phyloP scores from a whole-genome alignment of 2,888 invertebrate species.

The Apotomis capreana region DNA sequence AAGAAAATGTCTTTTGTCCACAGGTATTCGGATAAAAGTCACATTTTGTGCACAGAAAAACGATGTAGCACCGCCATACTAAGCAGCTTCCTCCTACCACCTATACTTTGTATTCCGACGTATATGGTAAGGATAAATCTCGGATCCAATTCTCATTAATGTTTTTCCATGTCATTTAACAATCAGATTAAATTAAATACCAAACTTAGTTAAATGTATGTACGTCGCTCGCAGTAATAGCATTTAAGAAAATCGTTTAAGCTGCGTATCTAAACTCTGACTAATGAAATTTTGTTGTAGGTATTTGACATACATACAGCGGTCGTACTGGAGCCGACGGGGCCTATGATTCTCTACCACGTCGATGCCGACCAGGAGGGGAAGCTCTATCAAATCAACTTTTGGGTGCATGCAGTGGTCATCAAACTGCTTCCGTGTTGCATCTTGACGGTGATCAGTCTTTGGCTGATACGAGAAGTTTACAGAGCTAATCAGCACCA shows the following conservation, averaged over 20 bases:
- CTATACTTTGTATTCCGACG: constrained; percentile 92
- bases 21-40: constrained; percentile 91
- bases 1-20: constrained; percentile 41
- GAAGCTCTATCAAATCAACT: constrained; percentile 87
- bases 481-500: constrained; percentile 88
- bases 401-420: constrained; percentile 91
- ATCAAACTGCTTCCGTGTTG: constrained; percentile 92
- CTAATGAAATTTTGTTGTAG: constrained; percentile 52
- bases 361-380: constrained; percentile 83
- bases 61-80: constrained; percentile 90
- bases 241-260: background rate
- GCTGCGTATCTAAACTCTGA: background rate
- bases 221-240: constrained; percentile 1
- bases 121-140: constrained; percentile 84
- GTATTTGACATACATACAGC: constrained; percentile 80
- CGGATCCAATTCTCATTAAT: constrained; percentile 23
- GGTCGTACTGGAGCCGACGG: constrained; percentile 77
- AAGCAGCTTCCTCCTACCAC: constrained; percentile 89
- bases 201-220: background rate
- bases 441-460: constrained; percentile 88
- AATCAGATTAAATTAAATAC: constrained; percentile 11
- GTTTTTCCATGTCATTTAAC: constrained; percentile 13
- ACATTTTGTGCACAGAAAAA: constrained; percentile 88
- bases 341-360: constrained; percentile 75
- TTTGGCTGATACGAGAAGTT: constrained; percentile 88